A percentile compares a stretch with the other conserved stretches of the same genome.
Conservation (phyloP, 2,113 vertebrate species). For the Atrichornis clamosus region DNA sequence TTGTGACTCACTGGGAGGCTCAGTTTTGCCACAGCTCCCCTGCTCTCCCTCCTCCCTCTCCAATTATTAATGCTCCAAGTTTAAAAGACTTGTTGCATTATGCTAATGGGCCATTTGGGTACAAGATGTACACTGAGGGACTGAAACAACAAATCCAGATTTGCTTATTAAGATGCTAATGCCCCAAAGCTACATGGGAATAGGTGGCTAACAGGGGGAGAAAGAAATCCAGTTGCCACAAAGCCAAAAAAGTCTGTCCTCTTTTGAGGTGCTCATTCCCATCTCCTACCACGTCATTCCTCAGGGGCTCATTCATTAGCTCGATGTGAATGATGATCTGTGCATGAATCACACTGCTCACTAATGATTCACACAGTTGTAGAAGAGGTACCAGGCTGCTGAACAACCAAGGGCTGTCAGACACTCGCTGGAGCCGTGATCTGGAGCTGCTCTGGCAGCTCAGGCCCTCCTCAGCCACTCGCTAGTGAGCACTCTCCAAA, state of each 20-base stretch:
- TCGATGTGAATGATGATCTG: slow-evolving; percentile 27
- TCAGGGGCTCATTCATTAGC: slow-evolving; percentile 49
- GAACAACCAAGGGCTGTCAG: neutral
- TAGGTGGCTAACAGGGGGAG: neutral
- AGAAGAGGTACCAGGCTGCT: neutral
- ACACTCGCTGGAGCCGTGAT: neutral
- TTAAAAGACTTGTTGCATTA: slow-evolving; percentile 63
- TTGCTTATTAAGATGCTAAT: slow-evolving; percentile 60
- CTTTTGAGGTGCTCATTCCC: neutral
- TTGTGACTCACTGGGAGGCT: slow-evolving; percentile 46
- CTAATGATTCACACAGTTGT: slow-evolving; percentile 35
- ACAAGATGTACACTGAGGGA: slow-evolving; percentile 43
- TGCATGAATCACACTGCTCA: slow-evolving; percentile 42
- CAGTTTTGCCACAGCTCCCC: slow-evolving; percentile 1
- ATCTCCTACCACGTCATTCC: neutral
- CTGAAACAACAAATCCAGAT: slow-evolving; percentile 51
- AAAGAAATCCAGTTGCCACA: neutral
- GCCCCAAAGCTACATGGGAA: slow-evolving; percentile 8
- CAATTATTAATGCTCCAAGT: slow-evolving; percentile 55
- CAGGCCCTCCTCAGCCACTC: neutral
- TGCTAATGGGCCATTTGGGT: slow-evolving; percentile 46
- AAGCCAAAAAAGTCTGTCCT: slow-evolving; percentile 2
- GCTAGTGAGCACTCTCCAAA: neutral
- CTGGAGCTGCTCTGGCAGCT: neutral
- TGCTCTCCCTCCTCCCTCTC: slow-evolving; percentile 31